These are phyloP conservation scores for Oncorhynchus clarkii DNA, from an alignment of 2,113 vertebrate species.

Conservation along the genomic window DNA sequence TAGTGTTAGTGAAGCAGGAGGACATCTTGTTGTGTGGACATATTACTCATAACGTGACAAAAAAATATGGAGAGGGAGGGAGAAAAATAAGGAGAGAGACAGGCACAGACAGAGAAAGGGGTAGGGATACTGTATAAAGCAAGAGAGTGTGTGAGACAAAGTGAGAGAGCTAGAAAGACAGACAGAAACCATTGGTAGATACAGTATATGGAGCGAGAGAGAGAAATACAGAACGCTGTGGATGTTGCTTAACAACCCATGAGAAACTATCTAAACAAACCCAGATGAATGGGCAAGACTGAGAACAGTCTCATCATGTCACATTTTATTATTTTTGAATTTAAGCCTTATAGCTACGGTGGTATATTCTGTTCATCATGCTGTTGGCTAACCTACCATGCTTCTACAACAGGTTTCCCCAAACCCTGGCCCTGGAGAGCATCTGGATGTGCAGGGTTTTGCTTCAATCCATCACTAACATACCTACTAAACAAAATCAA, in stretches of 20 bases:
- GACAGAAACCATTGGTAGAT: background rate
- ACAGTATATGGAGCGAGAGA: background rate
- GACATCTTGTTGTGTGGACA: slow-evolving; percentile 19
- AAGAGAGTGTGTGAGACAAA: background rate
- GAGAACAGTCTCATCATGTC: background rate
- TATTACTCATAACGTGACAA: slow-evolving; percentile 28
- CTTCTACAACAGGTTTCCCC: background rate
- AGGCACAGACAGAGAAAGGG: slow-evolving; percentile 10
- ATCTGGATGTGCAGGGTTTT: no score
- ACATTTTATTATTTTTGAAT: background rate
- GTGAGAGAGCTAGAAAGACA: background rate
- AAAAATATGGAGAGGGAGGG: slow-evolving; percentile 29
- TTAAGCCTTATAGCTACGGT: background rate
- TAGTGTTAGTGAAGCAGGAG: slow-evolving; percentile 33
- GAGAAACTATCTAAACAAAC: background rate
- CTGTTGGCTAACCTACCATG: slow-evolving; percentile 5
- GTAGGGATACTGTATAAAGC: background rate
- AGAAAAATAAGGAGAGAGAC: slow-evolving; percentile 3
- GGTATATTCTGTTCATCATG: background rate
- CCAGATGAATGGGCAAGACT: background rate
- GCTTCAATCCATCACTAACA: no score
- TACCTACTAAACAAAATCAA: no score
- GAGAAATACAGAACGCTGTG: background rate
- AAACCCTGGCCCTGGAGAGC: no score
- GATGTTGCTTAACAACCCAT: background rate